Base-by-base conservation (phyloP, 1,140 invertebrate species). In the Neoseiulus cucumeris region DNA sequence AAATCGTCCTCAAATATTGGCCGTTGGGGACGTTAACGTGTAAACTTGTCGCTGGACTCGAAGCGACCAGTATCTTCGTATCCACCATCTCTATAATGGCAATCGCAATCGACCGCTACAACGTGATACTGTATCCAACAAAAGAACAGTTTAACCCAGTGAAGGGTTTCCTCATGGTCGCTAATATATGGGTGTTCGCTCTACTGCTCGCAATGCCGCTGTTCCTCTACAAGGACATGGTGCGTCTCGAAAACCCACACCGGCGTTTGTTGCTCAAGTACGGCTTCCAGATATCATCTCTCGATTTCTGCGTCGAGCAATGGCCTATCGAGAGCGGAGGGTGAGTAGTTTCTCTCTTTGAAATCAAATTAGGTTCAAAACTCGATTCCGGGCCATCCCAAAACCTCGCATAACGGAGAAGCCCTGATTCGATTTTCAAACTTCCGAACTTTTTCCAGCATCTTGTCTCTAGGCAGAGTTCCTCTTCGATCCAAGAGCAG, bases 21-120 rank as follows among this genome's bases (percentile, higher is more conserved):
- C 71, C 69, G 51, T 67, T 73, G 30, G 73, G 71, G 22, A 69
- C 72, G 41, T 72, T 79, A 66, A 76, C 79, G 39, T 92, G 89
- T 74, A 90, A 89, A 76, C 81, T 87, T 66, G 82, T 86, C 65
- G 84, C 84, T 2, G 83, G 84, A 65, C 80, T 89, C 22, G 86
- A 90, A 73, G 87, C 87, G 2, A 86, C 84, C 41, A 89, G 86
- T 69, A 87, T 89, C 67, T 92, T 89, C 72, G 88, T 91, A 0
- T 89, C 87, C 0, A 89, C 87, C 12, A 86, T 91, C 69, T 88
- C 87, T 68, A 92, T 91, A 69, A 88, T 87, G 1, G 87, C 87
- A 2, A 91, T 91, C 66, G 87, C 89, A 20, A 79, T 91, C 69
- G 89, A 91, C 76, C 80, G 82, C 41, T 74, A 74, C 64, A 71